Evolutionary conservation across 2,113 vertebrate genomes (phyloP).

Genomic region (Odontophorus gujanensis): DNA sequence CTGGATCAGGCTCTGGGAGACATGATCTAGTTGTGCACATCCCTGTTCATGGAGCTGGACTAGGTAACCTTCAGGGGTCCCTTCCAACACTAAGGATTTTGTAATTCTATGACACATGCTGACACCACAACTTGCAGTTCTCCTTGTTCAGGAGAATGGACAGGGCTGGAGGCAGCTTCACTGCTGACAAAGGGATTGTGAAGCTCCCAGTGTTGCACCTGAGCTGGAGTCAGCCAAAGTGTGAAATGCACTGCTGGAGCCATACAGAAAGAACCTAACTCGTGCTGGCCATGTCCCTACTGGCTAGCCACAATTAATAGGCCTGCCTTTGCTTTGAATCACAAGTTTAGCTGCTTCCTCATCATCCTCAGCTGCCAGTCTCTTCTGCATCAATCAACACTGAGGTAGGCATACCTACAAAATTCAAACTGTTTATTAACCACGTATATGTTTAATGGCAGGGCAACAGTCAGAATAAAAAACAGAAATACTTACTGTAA

Average conservation of each 20-base stretch:
- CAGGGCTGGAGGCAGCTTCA: not conserved
- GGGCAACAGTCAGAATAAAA: not conserved
- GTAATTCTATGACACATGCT: not conserved
- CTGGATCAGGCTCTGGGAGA: no score
- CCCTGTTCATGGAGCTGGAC: no score
- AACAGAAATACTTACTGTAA: slow-evolving; percentile 76
- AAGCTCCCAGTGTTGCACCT: not conserved
- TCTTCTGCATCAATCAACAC: not conserved
- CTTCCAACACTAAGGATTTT: no score
- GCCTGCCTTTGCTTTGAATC: not conserved
- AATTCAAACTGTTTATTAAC: not conserved
- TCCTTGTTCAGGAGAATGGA: not conserved
- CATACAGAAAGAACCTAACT: not conserved
- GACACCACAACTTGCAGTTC: not conserved
- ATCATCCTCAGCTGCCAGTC: not conserved
- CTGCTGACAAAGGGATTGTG: not conserved
- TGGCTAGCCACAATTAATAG: not conserved
- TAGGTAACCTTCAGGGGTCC: no score
- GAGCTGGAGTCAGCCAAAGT: not conserved
- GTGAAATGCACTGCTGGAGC: not conserved
- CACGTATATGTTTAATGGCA: not conserved
- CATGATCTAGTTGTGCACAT: no score
- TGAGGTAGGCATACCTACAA: not conserved
- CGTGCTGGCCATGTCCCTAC: not conserved
- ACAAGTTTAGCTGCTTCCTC: not conserved